Evolutionary conservation across 2,888 invertebrate genomes (phyloP), one percentile per base, ranked within the genome.

Genomic region (Papilio elwesi): DNA sequence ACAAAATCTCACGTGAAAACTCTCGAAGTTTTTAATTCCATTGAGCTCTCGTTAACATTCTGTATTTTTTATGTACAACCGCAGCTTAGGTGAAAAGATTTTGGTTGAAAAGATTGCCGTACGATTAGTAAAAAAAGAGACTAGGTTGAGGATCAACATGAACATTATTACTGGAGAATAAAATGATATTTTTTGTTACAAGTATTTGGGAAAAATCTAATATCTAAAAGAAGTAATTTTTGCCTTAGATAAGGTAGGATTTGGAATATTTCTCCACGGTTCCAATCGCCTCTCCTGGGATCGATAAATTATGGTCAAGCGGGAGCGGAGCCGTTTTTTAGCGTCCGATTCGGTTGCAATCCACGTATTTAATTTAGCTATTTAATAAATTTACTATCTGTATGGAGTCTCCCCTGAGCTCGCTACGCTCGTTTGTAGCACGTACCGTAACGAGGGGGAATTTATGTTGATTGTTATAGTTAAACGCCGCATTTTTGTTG

Each of bases 331-430:
- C 53, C 78, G 76, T 80, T 80, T 79, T 81, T 82, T 80, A 83
- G 80, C 78, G 80, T 70, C 82, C 83, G 79, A 86, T 92, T 87
- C 84, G 87, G 84, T 85, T 91, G 90, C 92, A 86, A 83, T 86
- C 82, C 92, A 92, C 92, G 92, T 92, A 92, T 92, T 92, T 92
- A 90, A 92, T 93, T 90, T 88, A 81, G 87, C 82, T 80, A 85
- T 85, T 79, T 74, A 75, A 85, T 83, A 88, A 87, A 88, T 84
- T 85, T 82, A 82, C 79, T 80, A 74, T 75, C 78, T 77, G 81
- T 81, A 82, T 83, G 83, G 59, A 51, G 52, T 47, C 73, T 66
- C 69, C 73, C 73, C 53, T 13, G 62, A 62, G 72, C n/a, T 53
- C 63, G 65, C 43, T 43, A 36, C 63, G 55, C 49, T 47, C 71